Conservation (phyloP, 1,140 invertebrate genomes). For the Heliconius himera region DNA sequence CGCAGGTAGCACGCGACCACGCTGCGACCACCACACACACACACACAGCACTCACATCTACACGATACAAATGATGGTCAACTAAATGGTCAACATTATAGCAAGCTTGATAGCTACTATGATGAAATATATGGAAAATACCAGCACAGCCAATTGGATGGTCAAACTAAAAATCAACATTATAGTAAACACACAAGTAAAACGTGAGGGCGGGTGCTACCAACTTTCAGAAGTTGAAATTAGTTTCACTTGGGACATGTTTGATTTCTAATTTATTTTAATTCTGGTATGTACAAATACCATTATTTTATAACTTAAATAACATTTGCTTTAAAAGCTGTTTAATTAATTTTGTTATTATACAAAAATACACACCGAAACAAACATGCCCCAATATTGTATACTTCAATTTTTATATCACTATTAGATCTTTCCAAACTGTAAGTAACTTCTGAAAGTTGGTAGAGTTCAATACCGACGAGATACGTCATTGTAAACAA, state of each 20-base stretch:
- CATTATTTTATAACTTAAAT: neutral
- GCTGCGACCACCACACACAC: slow-evolving; percentile 22
- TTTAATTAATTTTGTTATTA: neutral
- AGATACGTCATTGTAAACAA: slow-evolving; percentile 23
- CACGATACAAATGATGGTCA: slow-evolving; percentile 8
- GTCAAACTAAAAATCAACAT: neutral
- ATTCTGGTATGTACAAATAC: neutral
- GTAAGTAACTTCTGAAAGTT: slow-evolving; percentile 30
- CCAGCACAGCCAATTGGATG: neutral
- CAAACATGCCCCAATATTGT: slow-evolving; percentile 4
- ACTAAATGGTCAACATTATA: slow-evolving; percentile 3
- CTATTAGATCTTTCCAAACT: too few species aligned
- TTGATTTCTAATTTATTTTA: neutral
- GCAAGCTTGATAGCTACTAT: neutral
- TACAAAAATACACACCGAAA: neutral
- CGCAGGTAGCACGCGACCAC: slow-evolving; percentile 81
- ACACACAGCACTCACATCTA: slow-evolving; percentile 24
- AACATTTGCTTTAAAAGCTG: neutral
- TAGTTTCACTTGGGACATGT: neutral
- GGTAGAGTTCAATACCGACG: slow-evolving; percentile 25
- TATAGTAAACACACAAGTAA: slow-evolving; percentile 4
- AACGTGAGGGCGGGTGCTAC: slow-evolving; percentile 27
- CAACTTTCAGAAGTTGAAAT: slow-evolving; percentile 18
- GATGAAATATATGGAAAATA: too few species aligned
- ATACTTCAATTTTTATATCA: neutral